Evolutionary conservation across 2,888 invertebrate species (phyloP).

Genomic region (Marronus borbonicus): DNA sequence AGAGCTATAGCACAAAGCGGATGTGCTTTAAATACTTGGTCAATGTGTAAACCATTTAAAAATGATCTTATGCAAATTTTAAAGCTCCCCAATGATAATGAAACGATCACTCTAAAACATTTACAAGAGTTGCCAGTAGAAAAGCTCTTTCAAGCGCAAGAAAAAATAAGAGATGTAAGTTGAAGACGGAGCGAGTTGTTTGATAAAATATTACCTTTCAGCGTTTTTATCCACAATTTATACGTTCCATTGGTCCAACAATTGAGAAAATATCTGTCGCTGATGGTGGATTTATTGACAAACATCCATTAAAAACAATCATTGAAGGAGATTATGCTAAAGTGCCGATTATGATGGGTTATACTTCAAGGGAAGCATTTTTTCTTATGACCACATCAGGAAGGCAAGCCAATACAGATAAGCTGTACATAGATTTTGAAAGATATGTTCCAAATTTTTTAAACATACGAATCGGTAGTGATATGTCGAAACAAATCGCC

Average conservation of each 20-base stretch:
- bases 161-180: slow-evolving; percentile 46
- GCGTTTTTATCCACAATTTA: slow-evolving; percentile 21
- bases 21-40: slow-evolving; percentile 43
- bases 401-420: slow-evolving; percentile 50
- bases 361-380: slow-evolving; percentile 61
- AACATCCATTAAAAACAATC: slow-evolving; percentile 59
- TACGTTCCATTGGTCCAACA: slow-evolving; percentile 42
- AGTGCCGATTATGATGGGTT: slow-evolving; percentile 62
- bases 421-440: slow-evolving; percentile 54
- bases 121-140: slow-evolving; percentile 46
- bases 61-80: slow-evolving; percentile 35
- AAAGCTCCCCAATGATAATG: slow-evolving; percentile 15
- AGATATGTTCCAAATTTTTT: slow-evolving; percentile 56
- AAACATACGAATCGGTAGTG: slow-evolving; percentile 52
- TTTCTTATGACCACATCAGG: slow-evolving; percentile 42
- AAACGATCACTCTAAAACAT: slow-evolving; percentile 28
- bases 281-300: slow-evolving; percentile 58
- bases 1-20: slow-evolving; percentile 57
- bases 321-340: slow-evolving; percentile 58
- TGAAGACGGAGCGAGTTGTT: background rate
- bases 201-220: background rate
- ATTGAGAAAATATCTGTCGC: slow-evolving; percentile 55
- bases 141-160: slow-evolving; percentile 42
- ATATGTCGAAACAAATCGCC: slow-evolving; percentile 53
- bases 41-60: background rate